Evolutionary conservation across 30 jellyfish, hydroid and myxozoan species (phyloP).

Genomic region (Hydractinia symbiolongicarpus): DNA sequence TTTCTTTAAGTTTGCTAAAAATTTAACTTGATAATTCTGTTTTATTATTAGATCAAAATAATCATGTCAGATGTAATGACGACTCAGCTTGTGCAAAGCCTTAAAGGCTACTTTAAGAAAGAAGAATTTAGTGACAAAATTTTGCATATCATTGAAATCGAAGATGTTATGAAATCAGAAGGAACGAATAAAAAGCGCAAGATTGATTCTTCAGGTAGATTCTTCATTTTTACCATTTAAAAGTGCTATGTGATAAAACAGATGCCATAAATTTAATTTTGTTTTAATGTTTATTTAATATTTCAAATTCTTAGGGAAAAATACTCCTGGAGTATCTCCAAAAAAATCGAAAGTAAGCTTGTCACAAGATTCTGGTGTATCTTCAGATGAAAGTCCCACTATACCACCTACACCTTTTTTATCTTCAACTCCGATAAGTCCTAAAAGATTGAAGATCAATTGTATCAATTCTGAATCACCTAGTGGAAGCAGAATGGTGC

Average conservation of each 20-base stretch:
- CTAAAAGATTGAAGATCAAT: background rate
- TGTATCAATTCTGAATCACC: background rate
- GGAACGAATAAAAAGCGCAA: too few relatives aligned
- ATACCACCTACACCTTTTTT: background rate
- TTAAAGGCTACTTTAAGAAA: slow-evolving; percentile 23
- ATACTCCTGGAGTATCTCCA: background rate
- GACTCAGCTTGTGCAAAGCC: slow-evolving; percentile 26
- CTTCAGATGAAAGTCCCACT: background rate
- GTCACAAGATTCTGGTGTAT: slow-evolving; percentile 1
- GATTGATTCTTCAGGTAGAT: too few relatives aligned
- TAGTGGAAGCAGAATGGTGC: background rate
- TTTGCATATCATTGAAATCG: slow-evolving; percentile 25
- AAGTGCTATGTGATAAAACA: too few relatives aligned
- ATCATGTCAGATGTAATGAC: slow-evolving; percentile 18
- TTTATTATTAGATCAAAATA: background rate
- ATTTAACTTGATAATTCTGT: background rate
- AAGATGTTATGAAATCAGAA: background rate
- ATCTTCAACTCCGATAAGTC: slow-evolving; percentile 15
- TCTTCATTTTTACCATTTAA: too few relatives aligned
- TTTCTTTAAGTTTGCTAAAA: too few relatives aligned
- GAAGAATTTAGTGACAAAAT: slow-evolving; percentile 28
- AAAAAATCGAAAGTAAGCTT: background rate
- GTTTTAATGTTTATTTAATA: too few relatives aligned
- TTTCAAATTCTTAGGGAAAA: background rate
- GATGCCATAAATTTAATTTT: too few relatives aligned